Base-by-base conservation (phyloP, 2,888 invertebrate species). In the Tigriopus californicus region DNA sequence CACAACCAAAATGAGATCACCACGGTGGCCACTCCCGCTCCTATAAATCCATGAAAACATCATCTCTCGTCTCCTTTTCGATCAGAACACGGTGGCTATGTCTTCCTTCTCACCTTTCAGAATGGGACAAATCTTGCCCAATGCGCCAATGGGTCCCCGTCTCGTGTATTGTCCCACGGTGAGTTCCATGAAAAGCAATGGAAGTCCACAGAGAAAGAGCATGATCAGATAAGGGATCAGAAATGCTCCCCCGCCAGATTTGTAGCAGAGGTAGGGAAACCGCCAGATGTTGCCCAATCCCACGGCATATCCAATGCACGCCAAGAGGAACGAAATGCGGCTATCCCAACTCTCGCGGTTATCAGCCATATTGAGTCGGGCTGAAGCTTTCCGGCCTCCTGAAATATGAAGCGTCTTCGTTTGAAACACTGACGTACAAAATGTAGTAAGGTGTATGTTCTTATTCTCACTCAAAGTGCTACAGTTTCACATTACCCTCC, bases 1-100 rank as follows among this genome's bases (percentile, higher is more conserved):
- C 90, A 88, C 81, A 94, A 85, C 69, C 91, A 75, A 74, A 92
- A 90, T 65, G 92, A 91, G 71, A 92, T 86, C 70, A 91, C 82
- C 64, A 92, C 90, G 70, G 89, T 90, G 62, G 90, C 89, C 66
- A 94, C 76, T 61, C 92, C 94, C 65, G 89, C 86, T 67, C 92
- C 91, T 91, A 74, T n/a, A 74, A 75, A 59, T 63, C 64, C 62
- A 62, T 55, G 24, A n/a, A 58, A 12, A 51, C 13, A 33, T 22
- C 24, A 18, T 53, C 12, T 52, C 24, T 47, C 20, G 11, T 22
- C 13, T 18, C 12, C 10, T 41, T 53, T 33, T 33, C 3, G 33
- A 33, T 33, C 33, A 3, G 8, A 33, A 33, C 33, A 33, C 33
- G 8, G 8, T 33, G 8, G 8, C 8, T 8, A 33, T 5, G 33